Conservation (phyloP, 92 coral and sea anemone genomes). For the Phenganax subtilis region DNA sequence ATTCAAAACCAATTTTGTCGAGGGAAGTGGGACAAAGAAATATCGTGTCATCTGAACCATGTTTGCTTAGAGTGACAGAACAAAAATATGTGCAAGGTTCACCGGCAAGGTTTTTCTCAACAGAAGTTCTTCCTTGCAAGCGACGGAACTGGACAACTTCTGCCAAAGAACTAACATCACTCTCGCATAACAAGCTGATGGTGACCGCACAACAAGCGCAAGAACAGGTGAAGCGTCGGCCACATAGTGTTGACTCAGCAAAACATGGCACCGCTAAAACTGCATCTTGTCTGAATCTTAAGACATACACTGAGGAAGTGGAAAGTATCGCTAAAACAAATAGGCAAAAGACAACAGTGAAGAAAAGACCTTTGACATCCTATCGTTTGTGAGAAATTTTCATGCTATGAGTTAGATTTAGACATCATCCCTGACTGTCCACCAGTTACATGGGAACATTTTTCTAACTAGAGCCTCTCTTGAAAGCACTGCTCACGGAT, state of each 20-base stretch:
- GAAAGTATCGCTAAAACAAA: conserved; percentile 34
- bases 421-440: too few relatives aligned
- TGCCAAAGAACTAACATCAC: conserved; percentile 50
- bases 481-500: too few relatives aligned
- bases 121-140: conserved; percentile 67
- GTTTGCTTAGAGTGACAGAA: conserved; percentile 60
- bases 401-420: too few relatives aligned
- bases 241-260: conserved; percentile 65
- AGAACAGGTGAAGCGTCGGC: conserved; percentile 61
- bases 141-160: conserved; percentile 92
- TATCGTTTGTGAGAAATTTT: conserved; percentile 8
- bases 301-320: conserved; percentile 74
- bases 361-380: conserved; percentile 65
- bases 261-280: conserved; percentile 59
- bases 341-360: conserved; percentile 33
- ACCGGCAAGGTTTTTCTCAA: conserved; percentile 16
- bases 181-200: conserved; percentile 80
- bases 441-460: too few relatives aligned
- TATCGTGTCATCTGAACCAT: conserved; percentile 54
- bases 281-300: conserved; percentile 70
- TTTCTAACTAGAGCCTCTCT: too few relatives aligned
- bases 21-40: conserved; percentile 40
- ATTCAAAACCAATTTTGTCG: conserved; percentile 9
- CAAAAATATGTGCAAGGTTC: conserved; percentile 61
- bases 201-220: conserved; percentile 68